Evolutionary conservation across 2,888 invertebrate species (phyloP).

Genomic region (Ormyrus labotus): DNA sequence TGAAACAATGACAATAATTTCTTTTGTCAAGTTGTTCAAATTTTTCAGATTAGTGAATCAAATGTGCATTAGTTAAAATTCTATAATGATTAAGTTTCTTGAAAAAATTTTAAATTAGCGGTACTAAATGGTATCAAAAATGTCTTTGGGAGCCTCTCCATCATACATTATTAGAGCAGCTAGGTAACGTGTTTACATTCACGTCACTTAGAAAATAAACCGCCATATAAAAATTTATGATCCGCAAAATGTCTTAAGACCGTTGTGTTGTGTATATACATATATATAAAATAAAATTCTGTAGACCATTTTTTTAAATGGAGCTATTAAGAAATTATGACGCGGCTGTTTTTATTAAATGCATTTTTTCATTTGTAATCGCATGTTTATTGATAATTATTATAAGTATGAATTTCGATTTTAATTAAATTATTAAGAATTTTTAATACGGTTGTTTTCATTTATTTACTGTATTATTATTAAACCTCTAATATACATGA

Average conservation of each 20-base stretch:
- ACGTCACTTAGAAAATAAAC: conserved; percentile 36
- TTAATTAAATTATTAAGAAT: conserved; percentile 56
- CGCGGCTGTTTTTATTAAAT: conserved; percentile 50
- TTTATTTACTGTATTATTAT: conserved; percentile 23
- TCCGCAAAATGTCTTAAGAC: conserved; percentile 49
- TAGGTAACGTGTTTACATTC: conserved; percentile 30
- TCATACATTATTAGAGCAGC: conserved; percentile 36
- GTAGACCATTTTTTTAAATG: conserved; percentile 51
- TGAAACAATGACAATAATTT: conserved; percentile 39
- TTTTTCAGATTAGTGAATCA: neutral
- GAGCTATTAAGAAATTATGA: conserved; percentile 37
- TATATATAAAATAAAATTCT: conserved; percentile 54
- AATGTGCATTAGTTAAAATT: conserved; percentile 20
- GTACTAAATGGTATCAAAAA: conserved; percentile 35
- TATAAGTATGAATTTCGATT: conserved; percentile 47
- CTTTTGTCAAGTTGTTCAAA: conserved; percentile 12
- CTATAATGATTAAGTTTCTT: conserved; percentile 27
- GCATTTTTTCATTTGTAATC: conserved; percentile 48
- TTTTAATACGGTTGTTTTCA: conserved; percentile 48
- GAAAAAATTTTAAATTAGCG: conserved; percentile 35
- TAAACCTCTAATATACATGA: conserved; percentile 30
- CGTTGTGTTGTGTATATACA: conserved; percentile 56
- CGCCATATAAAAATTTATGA: conserved; percentile 38
- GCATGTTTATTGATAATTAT: conserved; percentile 49
- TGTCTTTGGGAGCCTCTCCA: conserved; percentile 46